Conservation (phyloP, 2,888 invertebrate species). For the Spodoptera littoralis region DNA sequence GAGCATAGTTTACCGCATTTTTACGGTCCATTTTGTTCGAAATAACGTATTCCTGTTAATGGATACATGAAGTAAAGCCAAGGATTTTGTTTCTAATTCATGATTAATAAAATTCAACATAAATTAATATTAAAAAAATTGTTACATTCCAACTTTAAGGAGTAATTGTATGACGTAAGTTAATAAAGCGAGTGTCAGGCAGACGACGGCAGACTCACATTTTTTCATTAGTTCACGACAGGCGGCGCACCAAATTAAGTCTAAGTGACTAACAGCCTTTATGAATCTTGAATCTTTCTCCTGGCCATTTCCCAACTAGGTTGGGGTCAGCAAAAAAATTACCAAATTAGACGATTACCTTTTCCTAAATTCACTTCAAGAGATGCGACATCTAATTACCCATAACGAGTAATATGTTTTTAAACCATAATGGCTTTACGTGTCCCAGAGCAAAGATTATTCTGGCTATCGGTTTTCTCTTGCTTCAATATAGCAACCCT, state of each 20-base stretch:
- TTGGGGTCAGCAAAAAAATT: no score
- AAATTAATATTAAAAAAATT: slow-evolving; percentile 9
- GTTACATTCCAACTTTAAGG: slow-evolving; percentile 38
- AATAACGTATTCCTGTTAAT: slow-evolving; percentile 39
- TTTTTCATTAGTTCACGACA: slow-evolving; percentile 65
- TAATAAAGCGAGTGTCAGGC: slow-evolving; percentile 58
- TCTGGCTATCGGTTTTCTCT: no score
- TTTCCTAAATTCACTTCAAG: no score
- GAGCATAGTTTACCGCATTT: slow-evolving; percentile 60
- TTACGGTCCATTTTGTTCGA: slow-evolving; percentile 59
- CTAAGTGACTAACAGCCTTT: slow-evolving; percentile 44
- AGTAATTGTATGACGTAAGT: slow-evolving; percentile 57
- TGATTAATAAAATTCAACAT: slow-evolving; percentile 1
- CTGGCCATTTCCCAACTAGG: no score
- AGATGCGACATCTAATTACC: no score
- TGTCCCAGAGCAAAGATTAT: no score
- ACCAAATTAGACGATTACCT: no score
- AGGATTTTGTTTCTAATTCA: slow-evolving; percentile 27
- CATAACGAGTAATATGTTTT: no score
- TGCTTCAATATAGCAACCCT: no score
- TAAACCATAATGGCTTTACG: no score
- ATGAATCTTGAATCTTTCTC: slow-evolving; percentile 9
- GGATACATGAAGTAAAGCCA: slow-evolving; percentile 28
- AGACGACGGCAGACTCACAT: slow-evolving; percentile 58
- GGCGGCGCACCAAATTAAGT: slow-evolving; percentile 52